These are phyloP conservation scores for Nasonia oneida DNA, from an alignment of 2,888 invertebrate genomes.

Conservation along the genomic window DNA sequence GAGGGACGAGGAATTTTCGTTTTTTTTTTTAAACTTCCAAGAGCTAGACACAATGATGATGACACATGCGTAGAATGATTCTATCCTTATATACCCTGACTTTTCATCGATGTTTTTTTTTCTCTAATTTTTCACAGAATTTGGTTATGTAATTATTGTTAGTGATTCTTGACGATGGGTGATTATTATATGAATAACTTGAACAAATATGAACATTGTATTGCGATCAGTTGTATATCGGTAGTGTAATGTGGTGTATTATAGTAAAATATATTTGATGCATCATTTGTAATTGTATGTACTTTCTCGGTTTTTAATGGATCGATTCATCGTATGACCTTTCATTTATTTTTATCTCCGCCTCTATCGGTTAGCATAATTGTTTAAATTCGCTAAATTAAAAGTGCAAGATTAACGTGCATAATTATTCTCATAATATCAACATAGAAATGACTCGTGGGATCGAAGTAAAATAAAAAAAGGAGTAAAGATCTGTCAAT, in stretches of 20 bases:
- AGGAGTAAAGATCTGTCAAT: conserved; percentile 2
- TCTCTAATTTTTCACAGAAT: conserved; percentile 26
- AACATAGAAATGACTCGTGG: conserved; percentile 48
- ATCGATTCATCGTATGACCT: background rate
- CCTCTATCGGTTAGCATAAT: background rate
- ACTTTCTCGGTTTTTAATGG: conserved; percentile 25
- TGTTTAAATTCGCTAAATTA: background rate
- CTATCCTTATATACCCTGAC: background rate
- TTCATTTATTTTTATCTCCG: conserved; percentile 21
- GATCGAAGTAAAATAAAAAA: conserved; percentile 7
- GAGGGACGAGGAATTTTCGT: conserved; percentile 9
- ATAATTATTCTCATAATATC: conserved; percentile 47
- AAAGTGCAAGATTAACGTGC: conserved; percentile 35
- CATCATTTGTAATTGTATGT: conserved; percentile 40
- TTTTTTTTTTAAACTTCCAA: conserved; percentile 40
- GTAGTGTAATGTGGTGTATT: conserved; percentile 27
- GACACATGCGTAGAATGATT: conserved; percentile 12
- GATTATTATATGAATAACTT: conserved; percentile 26
- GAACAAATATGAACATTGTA: conserved; percentile 33
- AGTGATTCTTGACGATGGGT: conserved; percentile 42
- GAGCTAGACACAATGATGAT: conserved; percentile 2
- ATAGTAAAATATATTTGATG: conserved; percentile 8
- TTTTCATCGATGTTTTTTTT: conserved; percentile 39
- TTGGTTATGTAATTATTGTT: conserved; percentile 50
- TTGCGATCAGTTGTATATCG: conserved; percentile 25